Base-by-base conservation (phyloP, 2,888 invertebrate genomes). In the Melinaea marsaeus region DNA sequence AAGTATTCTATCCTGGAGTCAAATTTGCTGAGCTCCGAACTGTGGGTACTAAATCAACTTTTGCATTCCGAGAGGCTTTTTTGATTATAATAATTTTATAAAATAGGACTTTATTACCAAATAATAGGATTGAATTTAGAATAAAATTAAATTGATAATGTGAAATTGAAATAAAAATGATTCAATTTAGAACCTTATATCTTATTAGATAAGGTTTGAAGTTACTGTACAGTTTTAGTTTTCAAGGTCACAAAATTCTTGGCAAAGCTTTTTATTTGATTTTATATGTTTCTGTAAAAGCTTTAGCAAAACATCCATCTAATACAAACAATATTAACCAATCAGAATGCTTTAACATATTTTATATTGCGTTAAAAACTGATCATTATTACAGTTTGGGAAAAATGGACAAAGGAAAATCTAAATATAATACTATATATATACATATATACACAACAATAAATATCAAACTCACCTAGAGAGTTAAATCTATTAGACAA, bases 181-280 rank as follows among this genome's bases (percentile, higher is more conserved):
- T 66, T 69, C 66, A 61, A 74, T 64, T 70, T 68, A 66, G 62
- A 64, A 70, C 68, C 70, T 67, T 72, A 69, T 64, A 47, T 13
- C 63, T 55, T 59, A 63, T 33, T 57, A 59, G 65, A 67, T 68
- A 68, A 58, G 58, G 63, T 55, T 59, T 42, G 22, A 22, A 22
- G 22, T 22, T 22, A 22, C 22, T 42, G 6, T 9, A 7, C 11
- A 42, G 37, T 11, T 42, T 9, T n/a, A 3, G 54, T 64, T 68
- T 68, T 48, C 68, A 65, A 61, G 60, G 59, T 58, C 59, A 61
- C 55, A 56, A 63, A 54, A 42, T 9, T 68, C 61, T 58, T 58
- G 47, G 63, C 65, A 48, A 35, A 42, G 54, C 34, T 59, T 63
- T 65, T 68, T 62, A 66, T 66, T 63, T 66, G 61, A 65, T 58